These are phyloP conservation scores for Corydoras sp. DNA, from an alignment of 2,113 vertebrate genomes.

Conservation along the genomic window DNA sequence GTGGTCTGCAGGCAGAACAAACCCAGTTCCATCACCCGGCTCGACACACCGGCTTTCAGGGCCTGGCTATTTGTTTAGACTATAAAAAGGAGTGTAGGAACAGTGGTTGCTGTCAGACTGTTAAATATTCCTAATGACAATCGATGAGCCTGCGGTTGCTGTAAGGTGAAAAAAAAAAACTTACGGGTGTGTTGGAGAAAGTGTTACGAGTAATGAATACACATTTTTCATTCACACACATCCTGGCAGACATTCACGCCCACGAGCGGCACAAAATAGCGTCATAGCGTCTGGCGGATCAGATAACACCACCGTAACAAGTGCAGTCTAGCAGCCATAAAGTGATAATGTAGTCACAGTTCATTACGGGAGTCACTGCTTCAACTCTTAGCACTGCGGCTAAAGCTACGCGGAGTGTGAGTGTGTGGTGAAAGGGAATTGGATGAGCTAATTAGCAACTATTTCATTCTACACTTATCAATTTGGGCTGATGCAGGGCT, in stretches of 20 bases:
- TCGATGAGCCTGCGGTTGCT: conserved; percentile 29
- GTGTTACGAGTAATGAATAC: conserved; percentile 29
- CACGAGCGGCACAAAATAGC: neutral
- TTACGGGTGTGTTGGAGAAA: conserved; percentile 14
- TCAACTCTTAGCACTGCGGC: conserved; percentile 27
- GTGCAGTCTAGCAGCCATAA: conserved; percentile 21
- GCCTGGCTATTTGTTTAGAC: conserved; percentile 23
- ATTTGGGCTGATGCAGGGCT: neutral
- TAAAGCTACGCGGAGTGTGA: conserved; percentile 17
- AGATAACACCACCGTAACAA: conserved; percentile 42
- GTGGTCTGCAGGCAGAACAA: conserved; percentile 28
- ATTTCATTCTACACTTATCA: conserved; percentile 22
- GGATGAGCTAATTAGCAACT: conserved; percentile 35
- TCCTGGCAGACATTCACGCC: conserved; percentile 9
- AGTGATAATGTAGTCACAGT: conserved; percentile 42
- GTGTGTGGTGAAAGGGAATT: conserved; percentile 20
- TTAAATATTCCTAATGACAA: conserved; percentile 30
- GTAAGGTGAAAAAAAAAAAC: conserved; percentile 1
- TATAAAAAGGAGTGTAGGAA: conserved; percentile 10
- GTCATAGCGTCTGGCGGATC: conserved; percentile 37
- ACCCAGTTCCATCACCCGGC: conserved; percentile 20
- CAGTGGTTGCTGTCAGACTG: conserved; percentile 25
- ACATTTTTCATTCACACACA: conserved; percentile 15
- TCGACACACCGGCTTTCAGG: conserved; percentile 17
- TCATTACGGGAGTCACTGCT: conserved; percentile 35